These are phyloP conservation scores for Stichodactyla mertensii DNA, from an alignment of 64 coral and sea anemone genomes.

Conservation along the genomic window DNA sequence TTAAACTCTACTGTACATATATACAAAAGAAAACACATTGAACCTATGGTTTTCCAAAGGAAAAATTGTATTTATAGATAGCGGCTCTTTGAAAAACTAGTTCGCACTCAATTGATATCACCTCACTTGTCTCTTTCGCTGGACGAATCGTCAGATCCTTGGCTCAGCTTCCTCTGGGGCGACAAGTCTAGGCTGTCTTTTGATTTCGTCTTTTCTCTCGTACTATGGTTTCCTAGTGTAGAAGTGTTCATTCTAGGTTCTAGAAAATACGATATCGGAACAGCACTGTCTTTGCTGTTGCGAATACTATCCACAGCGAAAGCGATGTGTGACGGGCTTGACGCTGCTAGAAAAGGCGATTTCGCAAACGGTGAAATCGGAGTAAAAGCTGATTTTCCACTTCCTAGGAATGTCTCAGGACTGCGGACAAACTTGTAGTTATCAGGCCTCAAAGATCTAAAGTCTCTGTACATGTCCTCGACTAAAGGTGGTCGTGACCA, in stretches of 20 bases:
- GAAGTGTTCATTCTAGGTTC: conserved; percentile 25
- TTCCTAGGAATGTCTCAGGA: conserved; percentile 27
- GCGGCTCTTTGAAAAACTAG: background rate
- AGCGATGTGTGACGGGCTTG: conserved; percentile 12
- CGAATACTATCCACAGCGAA: conserved; percentile 36
- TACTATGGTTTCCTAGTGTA: background rate
- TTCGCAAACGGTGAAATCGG: conserved; percentile 44
- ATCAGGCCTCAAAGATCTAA: conserved; percentile 35
- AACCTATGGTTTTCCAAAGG: background rate
- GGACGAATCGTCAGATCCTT: background rate
- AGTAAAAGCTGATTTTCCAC: conserved; percentile 52
- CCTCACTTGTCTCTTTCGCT: conserved; percentile 7
- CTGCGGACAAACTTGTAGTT: conserved; percentile 37
- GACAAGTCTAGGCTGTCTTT: background rate
- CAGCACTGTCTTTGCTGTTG: conserved; percentile 32
- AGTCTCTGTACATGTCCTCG: conserved; percentile 39
- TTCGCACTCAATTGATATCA: background rate
- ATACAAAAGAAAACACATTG: background rate
- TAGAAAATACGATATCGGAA: conserved; percentile 45
- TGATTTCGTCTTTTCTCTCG: background rate
- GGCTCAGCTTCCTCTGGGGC: background rate
- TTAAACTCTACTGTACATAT: conserved; percentile 13
- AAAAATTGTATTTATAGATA: background rate
- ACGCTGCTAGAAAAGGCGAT: conserved; percentile 34
- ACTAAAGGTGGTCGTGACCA: conserved; percentile 35